These are phyloP conservation scores for Whitmania pigra DNA, from an alignment of 1,140 invertebrate species.

Conservation along the genomic window DNA sequence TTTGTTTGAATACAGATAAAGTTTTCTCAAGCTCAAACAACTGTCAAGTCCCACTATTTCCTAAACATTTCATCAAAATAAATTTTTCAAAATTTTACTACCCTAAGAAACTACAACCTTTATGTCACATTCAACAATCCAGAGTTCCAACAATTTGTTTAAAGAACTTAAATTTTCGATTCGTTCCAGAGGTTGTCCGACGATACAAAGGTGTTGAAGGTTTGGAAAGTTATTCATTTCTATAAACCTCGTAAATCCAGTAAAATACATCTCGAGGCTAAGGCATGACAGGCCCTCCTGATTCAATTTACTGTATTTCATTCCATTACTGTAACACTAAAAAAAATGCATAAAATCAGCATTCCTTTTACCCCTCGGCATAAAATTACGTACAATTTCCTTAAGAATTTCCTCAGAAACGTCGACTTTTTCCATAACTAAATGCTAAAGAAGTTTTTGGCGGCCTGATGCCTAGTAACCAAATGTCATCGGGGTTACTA, in stretches of 20 bases:
- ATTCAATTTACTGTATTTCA: slow-evolving; percentile 31
- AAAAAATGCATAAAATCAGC: neutral
- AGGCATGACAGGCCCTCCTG: slow-evolving; percentile 27
- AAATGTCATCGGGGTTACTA: too few species aligned
- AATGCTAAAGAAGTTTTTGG: too few species aligned
- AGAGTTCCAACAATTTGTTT: slow-evolving; percentile 34
- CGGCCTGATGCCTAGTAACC: too few species aligned
- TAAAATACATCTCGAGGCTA: slow-evolving; percentile 38
- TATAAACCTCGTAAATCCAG: slow-evolving; percentile 34
- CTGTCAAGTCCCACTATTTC: slow-evolving; percentile 34
- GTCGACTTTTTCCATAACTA: neutral
- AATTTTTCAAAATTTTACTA: neutral
- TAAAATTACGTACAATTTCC: slow-evolving; percentile 9
- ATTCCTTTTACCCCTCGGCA: neutral
- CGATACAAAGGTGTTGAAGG: slow-evolving; percentile 32
- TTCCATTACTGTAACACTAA: slow-evolving; percentile 37
- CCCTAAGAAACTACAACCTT: slow-evolving; percentile 28
- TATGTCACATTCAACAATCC: slow-evolving; percentile 38
- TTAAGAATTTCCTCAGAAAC: neutral
- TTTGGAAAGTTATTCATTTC: slow-evolving; percentile 37
- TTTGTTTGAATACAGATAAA: slow-evolving; percentile 38
- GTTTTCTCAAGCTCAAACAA: slow-evolving; percentile 29
- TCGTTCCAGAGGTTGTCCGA: slow-evolving; percentile 32
- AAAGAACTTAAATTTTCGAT: slow-evolving; percentile 31
- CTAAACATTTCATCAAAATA: neutral